These are phyloP conservation scores for Anguilla anguilla DNA, from an alignment of 2,797 vertebrate genomes.

Conservation along the genomic window DNA sequence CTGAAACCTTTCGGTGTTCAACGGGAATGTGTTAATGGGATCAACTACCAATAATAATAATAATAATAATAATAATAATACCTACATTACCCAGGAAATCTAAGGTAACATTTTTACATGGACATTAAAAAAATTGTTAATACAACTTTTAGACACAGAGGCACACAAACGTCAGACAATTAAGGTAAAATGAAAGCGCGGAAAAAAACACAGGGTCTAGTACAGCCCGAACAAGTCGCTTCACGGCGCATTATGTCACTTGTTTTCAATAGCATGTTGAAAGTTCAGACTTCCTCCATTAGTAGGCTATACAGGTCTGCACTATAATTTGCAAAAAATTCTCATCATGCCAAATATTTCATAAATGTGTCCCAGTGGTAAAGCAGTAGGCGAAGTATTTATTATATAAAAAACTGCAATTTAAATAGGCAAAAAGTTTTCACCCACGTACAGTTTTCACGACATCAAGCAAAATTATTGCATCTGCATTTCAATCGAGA, in stretches of 20 bases:
- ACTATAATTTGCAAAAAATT: not conserved
- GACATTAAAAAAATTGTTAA: not conserved
- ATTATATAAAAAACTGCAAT: not conserved
- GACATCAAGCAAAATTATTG: not conserved
- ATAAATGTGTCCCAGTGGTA: not conserved
- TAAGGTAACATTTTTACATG: not conserved
- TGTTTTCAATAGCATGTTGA: slow-evolving; percentile 1
- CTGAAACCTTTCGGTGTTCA: not conserved
- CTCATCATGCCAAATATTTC: not conserved
- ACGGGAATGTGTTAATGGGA: not conserved
- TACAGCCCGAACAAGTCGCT: not conserved
- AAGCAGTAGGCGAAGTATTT: not conserved
- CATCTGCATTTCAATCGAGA: not conserved
- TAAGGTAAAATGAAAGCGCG: not conserved
- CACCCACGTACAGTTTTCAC: not conserved
- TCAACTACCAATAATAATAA: too few species aligned
- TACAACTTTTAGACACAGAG: too few species aligned
- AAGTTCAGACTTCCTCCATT: not conserved
- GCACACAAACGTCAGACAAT: not conserved
- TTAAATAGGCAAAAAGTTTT: not conserved
- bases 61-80: too few species aligned
- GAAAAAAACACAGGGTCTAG: not conserved
- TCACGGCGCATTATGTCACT: not conserved
- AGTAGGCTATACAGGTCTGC: not conserved
- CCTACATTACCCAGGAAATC: too few species aligned